Evolutionary conservation across 2,888 invertebrate species (phyloP).

Genomic region (Papilio demoleus): DNA sequence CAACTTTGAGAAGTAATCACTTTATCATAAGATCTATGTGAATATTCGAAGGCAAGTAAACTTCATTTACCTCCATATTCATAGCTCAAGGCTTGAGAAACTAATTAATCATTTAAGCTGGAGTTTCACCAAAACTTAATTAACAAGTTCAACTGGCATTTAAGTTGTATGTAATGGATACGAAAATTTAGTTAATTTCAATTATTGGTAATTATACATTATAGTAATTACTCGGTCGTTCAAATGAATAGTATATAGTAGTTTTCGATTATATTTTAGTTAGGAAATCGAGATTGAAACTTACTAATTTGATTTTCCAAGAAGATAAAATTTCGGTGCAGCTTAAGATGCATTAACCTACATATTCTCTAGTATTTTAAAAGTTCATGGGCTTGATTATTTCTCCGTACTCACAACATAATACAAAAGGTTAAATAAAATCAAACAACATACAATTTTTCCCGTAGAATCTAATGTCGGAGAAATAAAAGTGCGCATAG

Average conservation of each 20-base stretch:
- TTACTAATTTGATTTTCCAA: too few species aligned
- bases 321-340: neutral
- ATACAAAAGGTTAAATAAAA: neutral
- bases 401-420: too few species aligned
- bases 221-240: neutral
- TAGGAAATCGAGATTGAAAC: neutral
- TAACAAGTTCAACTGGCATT: slow-evolving; percentile 38
- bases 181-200: slow-evolving; percentile 27
- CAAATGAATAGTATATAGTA: neutral
- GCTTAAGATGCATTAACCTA: neutral
- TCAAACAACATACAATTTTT: neutral
- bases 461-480: too few species aligned
- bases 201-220: slow-evolving; percentile 28
- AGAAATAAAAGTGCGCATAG: neutral
- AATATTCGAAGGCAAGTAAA: slow-evolving; percentile 26
- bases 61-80: slow-evolving; percentile 28
- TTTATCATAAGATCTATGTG: neutral
- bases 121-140: slow-evolving; percentile 37
- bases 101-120: slow-evolving; percentile 37
- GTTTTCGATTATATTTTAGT: neutral
- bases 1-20: neutral
- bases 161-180: slow-evolving; percentile 40
- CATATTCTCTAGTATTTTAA: too few species aligned
- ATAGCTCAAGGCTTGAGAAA: slow-evolving; percentile 17
- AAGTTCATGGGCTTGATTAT: too few species aligned